Base-by-base conservation (phyloP, 2,888 invertebrate species). In the Linnaemya tessellans region DNA sequence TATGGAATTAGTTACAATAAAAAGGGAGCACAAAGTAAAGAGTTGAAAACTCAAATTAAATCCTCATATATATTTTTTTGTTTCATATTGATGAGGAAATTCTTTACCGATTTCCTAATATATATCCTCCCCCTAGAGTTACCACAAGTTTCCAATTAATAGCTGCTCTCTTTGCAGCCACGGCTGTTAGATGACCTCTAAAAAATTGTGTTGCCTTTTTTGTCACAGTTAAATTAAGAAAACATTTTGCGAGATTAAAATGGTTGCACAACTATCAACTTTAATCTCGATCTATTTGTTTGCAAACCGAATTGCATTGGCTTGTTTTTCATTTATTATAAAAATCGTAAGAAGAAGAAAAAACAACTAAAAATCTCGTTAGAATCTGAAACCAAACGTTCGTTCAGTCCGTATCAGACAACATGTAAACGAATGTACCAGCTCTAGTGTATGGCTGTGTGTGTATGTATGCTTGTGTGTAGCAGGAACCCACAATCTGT, bases 401-500 rank as follows among this genome's bases (percentile, higher is more conserved):
- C 15, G 18, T 41, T n/a, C n/a, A 25, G n/a, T 62, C 20, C n/a
- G 7, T 38, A 18, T 22, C 8, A 11, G 10, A 8, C 11, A 11
- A 60, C 18, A 15, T 46, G 20, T 11, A n/a, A 64, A 10, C 22
- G 7, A 41, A 64, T 64, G 18, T 4, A 25, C 35, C 15, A n/a
- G 18, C n/a, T 58, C n/a, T 54, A 11, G 3, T 25, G 5, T 30
- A 20, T 30, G 10, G 25, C 46, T 58, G 30, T 41, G 41, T 11
- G 13, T 41, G 41, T 41, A 11, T 41, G 11, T 41, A 20, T 8
- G 41, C 22, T 5, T 62, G n/a, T 65, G 58, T 58, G 54, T 25
- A 46, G 30, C 54, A 22, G 51, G 30, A 71, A 51, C 62, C 81
- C 84, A 85, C 85, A 82, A 51, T 71, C 71, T 79, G 65, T 64